Base-by-base conservation (phyloP, 2,797 vertebrate species). In the Sebastes diaconus region DNA sequence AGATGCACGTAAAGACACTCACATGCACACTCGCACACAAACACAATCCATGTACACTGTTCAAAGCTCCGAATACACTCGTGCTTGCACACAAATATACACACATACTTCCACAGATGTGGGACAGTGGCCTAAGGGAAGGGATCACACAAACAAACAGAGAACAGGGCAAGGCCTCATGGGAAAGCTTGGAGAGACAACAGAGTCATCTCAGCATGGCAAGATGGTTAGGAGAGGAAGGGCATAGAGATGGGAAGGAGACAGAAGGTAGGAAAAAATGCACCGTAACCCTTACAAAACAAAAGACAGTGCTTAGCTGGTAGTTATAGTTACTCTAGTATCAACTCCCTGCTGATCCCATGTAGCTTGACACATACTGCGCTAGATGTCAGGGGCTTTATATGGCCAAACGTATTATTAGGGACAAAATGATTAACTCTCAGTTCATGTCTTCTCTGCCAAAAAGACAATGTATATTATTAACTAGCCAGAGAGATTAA, bases 141-240 rank as follows among this genome's bases (percentile, higher is more conserved):
- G 86, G 87, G 90, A 93, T 91, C 94, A 91, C 84, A 94, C 90
- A 95, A 91, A 83, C 91, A 93, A 94, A 92, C 88, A 93, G 89
- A 93, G 90, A 92, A 86, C 89, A 90, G 90, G 92, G 89, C 90
- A 91, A 88, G 75, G 92, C 88, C 94, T 93, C 90, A 92, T 95
- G 93, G 92, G 94, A 95, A 91, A 80, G 92, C 85, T 92, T 85
- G 77, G 73, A 76, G 77, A 93, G 80, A 85, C 84, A 90, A 89
- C 89, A 93, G 88, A 94, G 92, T 91, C 83, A 88, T 93, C 86
- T 87, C 86, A 80, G 89, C 72, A 84, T 83, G 87, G 86, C 74
- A 80, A 81, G 88, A 89, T 86, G 85, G 75, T 66, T 73, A 75
- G 82, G 68, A 87, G 81, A 67, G 72, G 83, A 89, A 81, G 82